Evolutionary conservation across 2,888 invertebrate species (phyloP), one percentile per base, ranked within the genome.

Genomic region (Orchestes rusci): DNA sequence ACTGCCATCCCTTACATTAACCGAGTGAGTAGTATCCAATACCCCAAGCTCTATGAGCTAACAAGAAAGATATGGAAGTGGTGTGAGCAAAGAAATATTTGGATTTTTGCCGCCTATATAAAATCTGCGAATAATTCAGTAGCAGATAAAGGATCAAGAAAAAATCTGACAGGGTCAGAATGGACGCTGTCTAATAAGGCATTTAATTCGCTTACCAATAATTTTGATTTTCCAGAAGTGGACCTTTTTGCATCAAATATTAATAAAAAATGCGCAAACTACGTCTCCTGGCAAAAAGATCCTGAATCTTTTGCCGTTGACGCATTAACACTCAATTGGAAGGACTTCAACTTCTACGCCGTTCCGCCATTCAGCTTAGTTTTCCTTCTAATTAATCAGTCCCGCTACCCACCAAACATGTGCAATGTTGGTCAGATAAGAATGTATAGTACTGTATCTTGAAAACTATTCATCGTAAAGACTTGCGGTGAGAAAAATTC

Each of bases 201-300:
- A 12, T 51, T 43, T 29, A 2, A 41, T 5, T 7, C 36, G 23
- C 51, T 51, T 8, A 15, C 15, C 13, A 4, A 34, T 3, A 16
- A 13, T 16, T 48, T 52, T 31, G 49, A 51, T 3, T 16, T 5
- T 5, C 43, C 46, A 1, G 18, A 32, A 4, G 18, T 52, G 5
- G 51, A 51, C 28, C 28, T 48, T n/a, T 52, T 50, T 41, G 43
- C 51, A 5, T 39, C 45, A 8, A 16, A 34, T n/a, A 15, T 15
- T 33, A 52, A 52, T 35, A 16, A 31, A 16, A 52, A 52, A 41
- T 51, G 52, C 40, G n/a, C 30, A 1, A 34, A 29, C 16, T 53
- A 51, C 43, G 16, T 49, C 18, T 46, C 53, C 10, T 35, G 36
- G 36, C 23, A 12, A 18, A 35, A 20, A 18, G 36, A 32, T 10